phyloP scores from a whole-genome alignment of 1,140 invertebrate species.

The Himalopsyche phryganea region DNA sequence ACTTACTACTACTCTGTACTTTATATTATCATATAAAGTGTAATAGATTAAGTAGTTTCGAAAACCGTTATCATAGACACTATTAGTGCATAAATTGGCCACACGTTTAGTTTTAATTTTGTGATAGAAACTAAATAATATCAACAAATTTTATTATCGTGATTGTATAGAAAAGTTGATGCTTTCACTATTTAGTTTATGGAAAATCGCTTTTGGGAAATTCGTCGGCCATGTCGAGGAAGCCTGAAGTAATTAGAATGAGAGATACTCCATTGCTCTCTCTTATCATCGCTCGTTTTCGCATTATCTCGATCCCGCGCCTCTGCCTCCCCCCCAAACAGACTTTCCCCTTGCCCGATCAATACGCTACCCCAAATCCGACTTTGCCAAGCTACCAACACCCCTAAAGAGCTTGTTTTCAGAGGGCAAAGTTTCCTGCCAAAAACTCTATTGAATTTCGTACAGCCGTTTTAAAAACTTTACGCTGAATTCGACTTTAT shows the following conservation, averaged over 20 bases:
- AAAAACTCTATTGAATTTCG: slow-evolving; percentile 1
- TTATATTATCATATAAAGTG: too few relatives aligned
- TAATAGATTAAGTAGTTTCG: too few relatives aligned
- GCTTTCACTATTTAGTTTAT: too few relatives aligned
- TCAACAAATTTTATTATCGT: too few relatives aligned
- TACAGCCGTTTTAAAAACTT: background rate
- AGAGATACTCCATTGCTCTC: background rate
- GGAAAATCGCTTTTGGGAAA: too few relatives aligned
- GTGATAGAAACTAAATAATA: too few relatives aligned
- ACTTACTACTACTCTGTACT: too few relatives aligned
- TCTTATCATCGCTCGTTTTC: slow-evolving; percentile 31
- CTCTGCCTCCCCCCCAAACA: slow-evolving; percentile 9
- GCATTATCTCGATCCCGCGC: slow-evolving; percentile 32
- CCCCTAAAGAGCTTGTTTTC: slow-evolving; percentile 10
- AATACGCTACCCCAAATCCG: slow-evolving; percentile 30
- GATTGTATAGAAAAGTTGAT: too few relatives aligned
- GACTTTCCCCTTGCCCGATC: slow-evolving; percentile 23
- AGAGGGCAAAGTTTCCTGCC: slow-evolving; percentile 4
- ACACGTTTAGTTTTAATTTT: too few relatives aligned
- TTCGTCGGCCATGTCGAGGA: background rate
- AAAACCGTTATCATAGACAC: too few relatives aligned
- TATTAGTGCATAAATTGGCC: too few relatives aligned
- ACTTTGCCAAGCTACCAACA: slow-evolving; percentile 12
- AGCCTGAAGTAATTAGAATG: background rate
- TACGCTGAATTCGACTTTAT: slow-evolving; percentile 6